Conservation (phyloP, 2,888 invertebrate genomes). For the Dinocampus coccinellae region DNA sequence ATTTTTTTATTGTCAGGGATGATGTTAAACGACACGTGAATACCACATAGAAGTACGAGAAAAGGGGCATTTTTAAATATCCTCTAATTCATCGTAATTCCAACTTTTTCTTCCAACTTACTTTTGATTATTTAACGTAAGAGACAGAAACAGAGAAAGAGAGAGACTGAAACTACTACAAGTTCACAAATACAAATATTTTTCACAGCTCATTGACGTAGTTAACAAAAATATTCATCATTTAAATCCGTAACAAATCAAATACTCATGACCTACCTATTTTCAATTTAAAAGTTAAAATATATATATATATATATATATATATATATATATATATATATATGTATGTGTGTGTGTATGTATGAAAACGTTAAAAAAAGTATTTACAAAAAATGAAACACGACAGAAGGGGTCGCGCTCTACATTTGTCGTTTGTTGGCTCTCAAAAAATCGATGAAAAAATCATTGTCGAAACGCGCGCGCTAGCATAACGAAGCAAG, state of each 20-base stretch:
- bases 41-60: not conserved
- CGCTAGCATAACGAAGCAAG: not conserved
- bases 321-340: too few relatives aligned
- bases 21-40: not conserved
- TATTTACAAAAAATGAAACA: not conserved
- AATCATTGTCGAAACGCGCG: slow-evolving; percentile 31
- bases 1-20: slow-evolving; percentile 25
- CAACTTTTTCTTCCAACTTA: too few relatives aligned
- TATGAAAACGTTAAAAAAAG: not conserved
- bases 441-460: slow-evolving; percentile 28
- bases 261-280: not conserved
- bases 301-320: too few relatives aligned
- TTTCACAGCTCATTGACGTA: not conserved
- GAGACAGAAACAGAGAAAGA: too few relatives aligned
- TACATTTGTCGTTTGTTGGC: slow-evolving; percentile 19
- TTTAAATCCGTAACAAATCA: not conserved
- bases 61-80: not conserved
- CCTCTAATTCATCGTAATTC: too few relatives aligned
- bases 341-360: not conserved
- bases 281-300: not conserved
- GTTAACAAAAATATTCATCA: not conserved
- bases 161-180: too few relatives aligned
- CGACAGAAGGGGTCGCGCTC: slow-evolving; percentile 5
- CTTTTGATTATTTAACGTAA: too few relatives aligned
- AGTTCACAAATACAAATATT: too few relatives aligned